phyloP scores from a whole-genome alignment of 1,140 invertebrate species.

The Hylyphantes graminicola region DNA sequence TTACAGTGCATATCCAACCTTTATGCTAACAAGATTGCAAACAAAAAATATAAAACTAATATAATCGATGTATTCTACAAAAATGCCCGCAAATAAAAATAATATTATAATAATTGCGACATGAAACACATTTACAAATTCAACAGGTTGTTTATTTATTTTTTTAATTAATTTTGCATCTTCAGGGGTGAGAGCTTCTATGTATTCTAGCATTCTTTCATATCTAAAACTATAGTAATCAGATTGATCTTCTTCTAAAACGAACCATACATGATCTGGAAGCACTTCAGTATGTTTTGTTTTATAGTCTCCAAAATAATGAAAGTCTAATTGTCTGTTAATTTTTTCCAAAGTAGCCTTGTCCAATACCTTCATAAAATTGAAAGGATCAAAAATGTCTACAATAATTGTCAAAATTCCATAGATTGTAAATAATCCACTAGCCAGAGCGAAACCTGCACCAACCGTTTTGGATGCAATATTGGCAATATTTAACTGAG shows the following conservation, averaged over 20 bases:
- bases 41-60: slow-evolving; percentile 16
- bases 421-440: neutral
- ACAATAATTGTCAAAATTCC: neutral
- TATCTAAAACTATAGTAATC: slow-evolving; percentile 1
- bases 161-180: neutral
- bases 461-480: neutral
- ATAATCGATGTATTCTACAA: slow-evolving; percentile 11
- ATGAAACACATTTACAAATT: neutral
- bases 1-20: neutral
- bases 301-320: slow-evolving; percentile 1
- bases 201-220: neutral
- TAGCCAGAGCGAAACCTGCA: neutral
- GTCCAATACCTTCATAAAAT: slow-evolving; percentile 18
- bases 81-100: neutral
- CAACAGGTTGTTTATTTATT: neutral
- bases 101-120: neutral
- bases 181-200: neutral
- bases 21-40: neutral
- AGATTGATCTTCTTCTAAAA: slow-evolving; percentile 17
- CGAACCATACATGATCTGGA: neutral
- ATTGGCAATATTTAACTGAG: neutral
- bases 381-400: slow-evolving; percentile 21
- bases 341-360: neutral
- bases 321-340: slow-evolving; percentile 2
- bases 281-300: neutral